A percentile compares a stretch with the other conserved stretches of the same genome.
Conservation (phyloP, 2,113 vertebrate genomes). For the Chroicocephalus ridibundus region DNA sequence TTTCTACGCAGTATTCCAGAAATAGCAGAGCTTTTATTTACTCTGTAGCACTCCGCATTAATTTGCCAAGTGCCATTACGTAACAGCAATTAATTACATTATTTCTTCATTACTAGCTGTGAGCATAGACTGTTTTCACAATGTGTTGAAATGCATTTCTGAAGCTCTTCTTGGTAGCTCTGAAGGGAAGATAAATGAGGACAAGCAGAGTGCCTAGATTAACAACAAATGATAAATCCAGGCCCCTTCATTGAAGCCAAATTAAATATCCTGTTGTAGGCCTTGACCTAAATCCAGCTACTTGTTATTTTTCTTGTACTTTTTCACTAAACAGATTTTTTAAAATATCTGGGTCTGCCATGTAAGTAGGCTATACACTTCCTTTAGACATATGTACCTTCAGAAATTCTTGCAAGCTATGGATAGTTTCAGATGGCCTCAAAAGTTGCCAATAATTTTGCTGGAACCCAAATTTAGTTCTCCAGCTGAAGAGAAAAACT, state of each 20-base stretch:
- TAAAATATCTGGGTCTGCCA: neutral
- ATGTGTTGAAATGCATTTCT: conserved; percentile 13
- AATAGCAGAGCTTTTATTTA: conserved; percentile 21
- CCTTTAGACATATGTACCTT: neutral
- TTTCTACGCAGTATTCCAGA: neutral
- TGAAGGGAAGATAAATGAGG: conserved; percentile 19
- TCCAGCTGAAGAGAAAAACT: neutral
- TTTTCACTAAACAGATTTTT: neutral
- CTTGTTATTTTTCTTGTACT: neutral
- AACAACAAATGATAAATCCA: conserved; percentile 17
- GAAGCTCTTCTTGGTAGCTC: neutral
- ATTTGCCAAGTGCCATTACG: conserved; percentile 41
- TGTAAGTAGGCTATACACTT: neutral
- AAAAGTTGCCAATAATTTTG: neutral
- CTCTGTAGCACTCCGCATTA: neutral
- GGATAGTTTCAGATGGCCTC: neutral
- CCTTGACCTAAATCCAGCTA: conserved; percentile 8
- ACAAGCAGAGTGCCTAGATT: conserved; percentile 19
- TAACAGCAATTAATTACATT: conserved; percentile 49
- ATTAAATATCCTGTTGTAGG: neutral
- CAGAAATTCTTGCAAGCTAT: neutral
- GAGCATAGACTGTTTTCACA: neutral
- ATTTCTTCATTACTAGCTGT: conserved; percentile 41
- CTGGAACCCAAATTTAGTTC: neutral
- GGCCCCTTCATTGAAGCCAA: neutral